A percentile compares a stretch with the other conserved stretches of the same genome.
These are phyloP conservation scores for Ophion ventricosus DNA, from an alignment of 2,888 invertebrate species.

Conservation along the genomic window DNA sequence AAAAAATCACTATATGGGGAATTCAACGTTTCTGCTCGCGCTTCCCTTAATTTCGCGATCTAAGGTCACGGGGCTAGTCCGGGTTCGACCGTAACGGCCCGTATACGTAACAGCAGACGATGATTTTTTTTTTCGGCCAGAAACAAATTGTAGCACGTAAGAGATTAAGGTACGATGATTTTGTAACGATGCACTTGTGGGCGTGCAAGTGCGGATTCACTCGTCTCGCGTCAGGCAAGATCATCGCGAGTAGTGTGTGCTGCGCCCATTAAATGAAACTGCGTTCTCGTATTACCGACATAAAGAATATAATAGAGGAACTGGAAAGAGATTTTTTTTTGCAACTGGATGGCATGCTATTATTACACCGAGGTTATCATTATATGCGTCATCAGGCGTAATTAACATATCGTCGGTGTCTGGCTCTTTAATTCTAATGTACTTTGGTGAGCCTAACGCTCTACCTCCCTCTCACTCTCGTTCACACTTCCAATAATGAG, in stretches of 20 bases:
- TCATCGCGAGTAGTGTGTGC: slow-evolving; percentile 13
- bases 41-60: neutral
- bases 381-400: slow-evolving; percentile 38
- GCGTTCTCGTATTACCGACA: slow-evolving; percentile 49
- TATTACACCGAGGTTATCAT: slow-evolving; percentile 43
- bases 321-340: slow-evolving; percentile 24
- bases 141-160: slow-evolving; percentile 28
- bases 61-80: neutral
- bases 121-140: neutral
- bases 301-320: slow-evolving; percentile 20
- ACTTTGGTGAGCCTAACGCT: neutral
- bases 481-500: slow-evolving; percentile 19
- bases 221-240: slow-evolving; percentile 26
- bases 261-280: slow-evolving; percentile 56
- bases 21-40: no score
- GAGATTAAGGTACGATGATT: slow-evolving; percentile 36
- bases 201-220: slow-evolving; percentile 51
- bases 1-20: no score
- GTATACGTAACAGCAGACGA: neutral
- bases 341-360: neutral
- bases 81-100: neutral
- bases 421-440: slow-evolving; percentile 21
- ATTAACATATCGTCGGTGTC: slow-evolving; percentile 56
- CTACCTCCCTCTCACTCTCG: neutral
- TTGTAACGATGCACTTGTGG: slow-evolving; percentile 54